A percentile compares a stretch with the other conserved stretches of the same genome.
These are phyloP conservation scores for Spinus olivaceus DNA, from an alignment of 2,797 vertebrate species.

Conservation along the genomic window DNA sequence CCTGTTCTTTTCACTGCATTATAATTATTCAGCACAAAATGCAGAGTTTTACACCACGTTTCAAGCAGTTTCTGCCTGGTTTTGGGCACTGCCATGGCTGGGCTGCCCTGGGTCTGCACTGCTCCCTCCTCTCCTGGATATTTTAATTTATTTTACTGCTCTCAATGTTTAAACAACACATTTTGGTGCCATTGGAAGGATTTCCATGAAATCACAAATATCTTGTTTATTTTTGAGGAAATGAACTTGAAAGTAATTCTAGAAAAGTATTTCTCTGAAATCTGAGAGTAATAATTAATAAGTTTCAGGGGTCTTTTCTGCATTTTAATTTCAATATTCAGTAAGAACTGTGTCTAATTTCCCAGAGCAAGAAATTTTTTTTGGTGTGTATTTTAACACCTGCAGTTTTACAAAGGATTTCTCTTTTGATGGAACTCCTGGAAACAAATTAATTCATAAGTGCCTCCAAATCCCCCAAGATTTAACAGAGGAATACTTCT, in stretches of 20 bases:
- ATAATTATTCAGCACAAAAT: neutral
- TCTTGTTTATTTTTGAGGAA: neutral
- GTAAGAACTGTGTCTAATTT: neutral
- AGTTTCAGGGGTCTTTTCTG: neutral
- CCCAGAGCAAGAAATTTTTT: neutral
- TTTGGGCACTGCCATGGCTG: neutral
- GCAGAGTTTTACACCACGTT: accelerated
- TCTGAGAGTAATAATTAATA: neutral
- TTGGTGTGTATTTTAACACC: neutral
- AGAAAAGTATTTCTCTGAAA: neutral
- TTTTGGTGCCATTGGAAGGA: neutral
- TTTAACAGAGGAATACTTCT: neutral
- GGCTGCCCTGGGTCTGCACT: neutral
- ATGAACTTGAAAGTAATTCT: neutral
- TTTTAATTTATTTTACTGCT: neutral
- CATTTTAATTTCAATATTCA: neutral
- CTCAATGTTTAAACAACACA: neutral
- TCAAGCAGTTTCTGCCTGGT: neutral
- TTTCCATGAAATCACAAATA: neutral
- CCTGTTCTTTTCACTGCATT: neutral
- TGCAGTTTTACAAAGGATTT: neutral
- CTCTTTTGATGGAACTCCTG: constrained; percentile 4
- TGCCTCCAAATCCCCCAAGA: neutral
- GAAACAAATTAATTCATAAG: constrained; percentile 16
- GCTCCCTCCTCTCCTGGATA: neutral